Conservation (phyloP, 2,888 invertebrate genomes). For the Trilocha varians region DNA sequence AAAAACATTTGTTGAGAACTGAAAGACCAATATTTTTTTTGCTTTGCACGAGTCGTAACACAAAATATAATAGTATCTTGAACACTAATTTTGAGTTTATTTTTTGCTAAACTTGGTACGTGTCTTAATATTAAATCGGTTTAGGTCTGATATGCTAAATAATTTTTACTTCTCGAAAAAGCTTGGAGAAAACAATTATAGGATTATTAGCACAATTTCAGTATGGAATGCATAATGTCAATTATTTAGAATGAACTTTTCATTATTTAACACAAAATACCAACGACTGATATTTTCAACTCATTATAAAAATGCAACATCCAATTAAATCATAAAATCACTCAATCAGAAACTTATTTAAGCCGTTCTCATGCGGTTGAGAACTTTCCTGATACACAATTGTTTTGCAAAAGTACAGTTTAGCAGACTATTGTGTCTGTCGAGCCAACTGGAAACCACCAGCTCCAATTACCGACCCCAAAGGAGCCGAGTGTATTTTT, state of each 20-base stretch:
- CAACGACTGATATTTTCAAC: no score
- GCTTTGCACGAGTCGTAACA: background rate
- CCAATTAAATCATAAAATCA: background rate
- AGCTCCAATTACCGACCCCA: constrained; percentile 42
- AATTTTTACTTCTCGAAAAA: no score
- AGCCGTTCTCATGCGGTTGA: constrained; percentile 16
- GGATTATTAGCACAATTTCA: no score
- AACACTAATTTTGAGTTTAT: no score
- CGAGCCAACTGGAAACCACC: constrained; percentile 47
- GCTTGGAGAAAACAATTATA: no score
- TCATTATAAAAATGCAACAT: background rate
- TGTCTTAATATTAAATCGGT: no score
- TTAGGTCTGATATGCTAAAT: no score
- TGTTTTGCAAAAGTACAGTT: constrained; percentile 42
- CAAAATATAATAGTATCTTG: no score
- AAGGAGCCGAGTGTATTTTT: constrained; percentile 20
- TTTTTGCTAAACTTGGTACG: no score
- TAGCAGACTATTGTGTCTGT: constrained; percentile 43
- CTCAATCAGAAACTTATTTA: background rate
- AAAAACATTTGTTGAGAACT: background rate
- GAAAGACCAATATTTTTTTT: background rate
- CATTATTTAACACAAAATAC: no score
- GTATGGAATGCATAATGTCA: no score
- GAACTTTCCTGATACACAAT: constrained; percentile 22
- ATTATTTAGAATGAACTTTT: no score